phyloP scores from a whole-genome alignment of 2,888 invertebrate genomes.

The Machimus atricapillus region DNA sequence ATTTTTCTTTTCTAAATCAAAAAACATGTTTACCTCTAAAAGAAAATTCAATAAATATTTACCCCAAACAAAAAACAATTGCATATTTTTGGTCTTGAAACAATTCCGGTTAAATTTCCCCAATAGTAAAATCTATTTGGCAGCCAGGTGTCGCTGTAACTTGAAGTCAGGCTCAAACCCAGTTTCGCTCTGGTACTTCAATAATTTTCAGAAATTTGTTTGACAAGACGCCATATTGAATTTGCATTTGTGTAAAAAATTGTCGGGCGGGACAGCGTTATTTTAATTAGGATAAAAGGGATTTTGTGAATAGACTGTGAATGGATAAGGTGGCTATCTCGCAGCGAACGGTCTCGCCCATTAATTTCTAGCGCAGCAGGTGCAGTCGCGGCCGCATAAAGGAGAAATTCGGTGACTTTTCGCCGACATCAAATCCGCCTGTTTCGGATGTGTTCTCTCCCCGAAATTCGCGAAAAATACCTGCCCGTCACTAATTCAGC shows the following conservation, averaged over 20 bases:
- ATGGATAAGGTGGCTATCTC: background rate
- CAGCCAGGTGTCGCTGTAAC: background rate
- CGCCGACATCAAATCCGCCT: background rate
- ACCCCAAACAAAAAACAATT: too few species aligned
- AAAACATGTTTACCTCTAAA: too few species aligned
- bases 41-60: too few species aligned
- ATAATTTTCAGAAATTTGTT: slow-evolving; percentile 34
- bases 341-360: background rate
- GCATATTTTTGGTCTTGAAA: too few species aligned
- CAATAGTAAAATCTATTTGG: background rate
- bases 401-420: background rate
- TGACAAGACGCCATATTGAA: slow-evolving; percentile 45
- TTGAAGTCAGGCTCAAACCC: background rate
- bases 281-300: slow-evolving; percentile 11
- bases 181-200: background rate
- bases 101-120: background rate
- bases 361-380: background rate
- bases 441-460: background rate
- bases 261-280: slow-evolving; percentile 45
- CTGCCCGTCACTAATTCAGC: background rate
- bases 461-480: background rate
- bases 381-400: background rate
- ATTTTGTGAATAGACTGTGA: slow-evolving; percentile 39
- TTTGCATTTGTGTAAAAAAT: slow-evolving; percentile 43
- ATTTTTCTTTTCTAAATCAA: too few species aligned